phyloP scores from a whole-genome alignment of 2,888 invertebrate genomes.

The Pandemis heparana region DNA sequence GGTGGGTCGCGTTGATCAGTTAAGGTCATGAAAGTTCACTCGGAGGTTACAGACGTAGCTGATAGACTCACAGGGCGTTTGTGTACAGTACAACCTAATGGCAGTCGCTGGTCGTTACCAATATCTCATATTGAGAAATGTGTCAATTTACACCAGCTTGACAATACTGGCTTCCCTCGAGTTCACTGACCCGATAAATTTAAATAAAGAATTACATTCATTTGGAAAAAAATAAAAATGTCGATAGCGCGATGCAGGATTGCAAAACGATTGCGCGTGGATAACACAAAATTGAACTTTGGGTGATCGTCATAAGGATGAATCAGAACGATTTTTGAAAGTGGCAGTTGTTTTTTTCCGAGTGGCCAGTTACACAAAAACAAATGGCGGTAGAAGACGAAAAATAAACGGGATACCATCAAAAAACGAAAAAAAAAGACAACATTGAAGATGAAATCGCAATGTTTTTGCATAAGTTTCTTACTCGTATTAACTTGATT shows the following conservation, averaged over 20 bases:
- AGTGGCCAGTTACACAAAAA: background rate
- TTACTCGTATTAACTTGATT: too few relatives aligned
- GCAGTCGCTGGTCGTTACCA: too few relatives aligned
- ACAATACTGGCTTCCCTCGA: conserved; percentile 21
- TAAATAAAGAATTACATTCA: background rate
- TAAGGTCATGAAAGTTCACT: background rate
- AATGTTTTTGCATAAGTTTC: too few relatives aligned
- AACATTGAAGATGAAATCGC: too few relatives aligned
- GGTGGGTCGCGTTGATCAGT: conserved; percentile 17
- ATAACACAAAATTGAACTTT: background rate
- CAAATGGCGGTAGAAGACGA: background rate
- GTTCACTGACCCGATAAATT: background rate
- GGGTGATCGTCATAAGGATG: background rate
- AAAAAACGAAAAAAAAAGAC: too few relatives aligned
- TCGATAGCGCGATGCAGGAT: background rate
- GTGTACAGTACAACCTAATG: too few relatives aligned
- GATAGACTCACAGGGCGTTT: too few relatives aligned
- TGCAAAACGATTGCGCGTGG: background rate
- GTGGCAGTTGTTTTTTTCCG: background rate
- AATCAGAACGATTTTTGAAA: background rate
- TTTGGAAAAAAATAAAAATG: background rate
- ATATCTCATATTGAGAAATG: background rate
- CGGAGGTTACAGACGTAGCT: too few relatives aligned
- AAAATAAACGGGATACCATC: too few relatives aligned
- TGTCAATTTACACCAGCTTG: conserved; percentile 21